Evolutionary conservation across 2,888 invertebrate species (phyloP).

Genomic region (Noctuana brunneofusca): DNA sequence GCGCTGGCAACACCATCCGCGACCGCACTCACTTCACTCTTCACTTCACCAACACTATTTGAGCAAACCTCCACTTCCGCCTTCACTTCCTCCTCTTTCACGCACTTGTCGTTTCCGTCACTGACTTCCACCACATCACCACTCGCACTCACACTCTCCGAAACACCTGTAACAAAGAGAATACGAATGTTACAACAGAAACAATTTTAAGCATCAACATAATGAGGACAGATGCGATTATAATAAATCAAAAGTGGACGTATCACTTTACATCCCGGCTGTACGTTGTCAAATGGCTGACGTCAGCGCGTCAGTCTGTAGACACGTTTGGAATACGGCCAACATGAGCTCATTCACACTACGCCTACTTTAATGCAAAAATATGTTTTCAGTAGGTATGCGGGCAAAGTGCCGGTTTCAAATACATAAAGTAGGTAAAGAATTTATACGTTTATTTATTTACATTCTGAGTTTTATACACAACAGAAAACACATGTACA

Average conservation of each 20-base stretch:
- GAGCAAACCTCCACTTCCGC: constrained; percentile 51
- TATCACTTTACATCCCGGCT: constrained; percentile 45
- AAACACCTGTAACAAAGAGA: constrained; percentile 69
- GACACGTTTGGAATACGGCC: constrained; percentile 71
- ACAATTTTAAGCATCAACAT: neutral
- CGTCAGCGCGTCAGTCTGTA: constrained; percentile 56
- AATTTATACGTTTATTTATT: constrained; percentile 31
- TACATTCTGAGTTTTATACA: constrained; percentile 32
- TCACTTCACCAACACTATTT: constrained; percentile 75
- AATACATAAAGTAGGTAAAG: constrained; percentile 28
- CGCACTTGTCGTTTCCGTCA: constrained; percentile 74
- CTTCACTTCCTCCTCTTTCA: constrained; percentile 69
- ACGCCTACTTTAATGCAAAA: constrained; percentile 54
- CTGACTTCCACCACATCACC: constrained; percentile 73
- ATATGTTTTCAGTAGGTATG: constrained; percentile 50
- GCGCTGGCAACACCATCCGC: constrained; percentile 80
- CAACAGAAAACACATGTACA: no score
- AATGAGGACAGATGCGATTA: constrained; percentile 4
- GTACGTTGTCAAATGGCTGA: constrained; percentile 60
- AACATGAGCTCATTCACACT: constrained; percentile 77
- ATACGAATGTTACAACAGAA: neutral
- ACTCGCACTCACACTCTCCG: constrained; percentile 74
- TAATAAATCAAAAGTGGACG: constrained; percentile 19
- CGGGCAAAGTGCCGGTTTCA: constrained; percentile 40
- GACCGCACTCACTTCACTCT: constrained; percentile 75